Conservation (phyloP, 2,113 vertebrate genomes). For the Hassar affinis region DNA sequence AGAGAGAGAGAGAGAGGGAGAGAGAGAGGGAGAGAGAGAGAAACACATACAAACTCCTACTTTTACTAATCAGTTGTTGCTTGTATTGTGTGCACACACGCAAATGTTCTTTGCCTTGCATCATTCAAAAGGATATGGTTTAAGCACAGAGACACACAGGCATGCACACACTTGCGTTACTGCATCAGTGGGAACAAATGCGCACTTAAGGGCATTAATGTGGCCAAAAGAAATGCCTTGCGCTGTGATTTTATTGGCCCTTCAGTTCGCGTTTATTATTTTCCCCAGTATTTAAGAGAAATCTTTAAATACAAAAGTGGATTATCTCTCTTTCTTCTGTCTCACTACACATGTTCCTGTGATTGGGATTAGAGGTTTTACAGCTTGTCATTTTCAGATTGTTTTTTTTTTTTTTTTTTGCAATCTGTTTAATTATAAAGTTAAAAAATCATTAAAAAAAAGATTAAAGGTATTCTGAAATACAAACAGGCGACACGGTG, state of each 20-base stretch:
- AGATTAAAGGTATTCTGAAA: background rate
- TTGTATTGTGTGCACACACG: conserved; percentile 17
- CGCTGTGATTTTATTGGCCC: background rate
- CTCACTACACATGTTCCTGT: background rate
- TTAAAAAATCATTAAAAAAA: too few species aligned
- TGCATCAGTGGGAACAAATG: conserved; percentile 16
- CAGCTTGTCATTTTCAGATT: background rate
- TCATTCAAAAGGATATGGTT: conserved; percentile 20
- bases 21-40: background rate
- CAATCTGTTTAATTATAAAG: too few species aligned
- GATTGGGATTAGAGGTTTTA: background rate
- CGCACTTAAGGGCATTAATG: conserved; percentile 5
- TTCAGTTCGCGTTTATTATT: background rate
- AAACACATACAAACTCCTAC: conserved; percentile 3
- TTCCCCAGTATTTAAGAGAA: background rate
- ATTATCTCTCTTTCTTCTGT: background rate
- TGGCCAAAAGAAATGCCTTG: conserved; percentile 12
- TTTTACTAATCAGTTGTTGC: conserved; percentile 2
- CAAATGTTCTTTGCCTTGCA: conserved; percentile 28
- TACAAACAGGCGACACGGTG: background rate
- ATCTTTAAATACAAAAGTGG: background rate
- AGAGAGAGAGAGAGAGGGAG: background rate
- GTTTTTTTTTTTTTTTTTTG: background rate
- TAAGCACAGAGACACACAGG: conserved; percentile 22
- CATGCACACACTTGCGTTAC: conserved; percentile 37